Base-by-base conservation (phyloP, 2,797 vertebrate species). In the Scyliorhinus canicula region DNA sequence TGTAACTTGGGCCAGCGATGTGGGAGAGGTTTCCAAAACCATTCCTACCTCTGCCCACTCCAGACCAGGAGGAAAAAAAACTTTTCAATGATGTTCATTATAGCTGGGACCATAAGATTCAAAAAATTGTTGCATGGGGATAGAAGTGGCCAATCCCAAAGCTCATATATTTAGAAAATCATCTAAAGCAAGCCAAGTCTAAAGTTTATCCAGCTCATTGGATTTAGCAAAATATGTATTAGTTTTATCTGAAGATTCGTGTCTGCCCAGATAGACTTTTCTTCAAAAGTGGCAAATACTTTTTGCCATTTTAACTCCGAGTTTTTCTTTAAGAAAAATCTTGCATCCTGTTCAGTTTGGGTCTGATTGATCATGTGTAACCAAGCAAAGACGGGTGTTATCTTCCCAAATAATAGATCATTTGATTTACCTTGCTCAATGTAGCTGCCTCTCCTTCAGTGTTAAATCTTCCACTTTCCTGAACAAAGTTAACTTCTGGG, bases 391-490 rank as follows among this genome's bases (percentile, higher is more conserved):
- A n/a, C 31, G 16, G 12, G 52, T 52, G 19, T 47, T 24, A 26
- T 57, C 52, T 35, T 60, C 1, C 52, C 24, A 50, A 69, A 69
- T 50, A 69, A 24, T 69, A 65, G 63, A 44, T 14, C 44, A 47
- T 93, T 69, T 69, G 14, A 74, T 52, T 94, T 94, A 94, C 93
- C 93, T 94, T 69, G 50, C 93, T 94, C 67, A 50, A 94, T 74
- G 93, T n/a, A 6, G 47, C 28, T 74, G 93, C 93, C 67, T 52
- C 93, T 52, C 47, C 93, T 47, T 94, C 67, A 71, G n/a, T 31
- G 40, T 65, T 65, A 65, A 26, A 21, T 3, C 35, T 44, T 65
- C 88, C 40, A 94, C 65, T 74, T 69, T 71, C 24, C 44, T 69
- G 28, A 52, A 14, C 67, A 50, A 47, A 40, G 55, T 60, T 60